These are phyloP conservation scores for Scylla paramamosain DNA, from an alignment of 1,140 invertebrate species.

Conservation along the genomic window DNA sequence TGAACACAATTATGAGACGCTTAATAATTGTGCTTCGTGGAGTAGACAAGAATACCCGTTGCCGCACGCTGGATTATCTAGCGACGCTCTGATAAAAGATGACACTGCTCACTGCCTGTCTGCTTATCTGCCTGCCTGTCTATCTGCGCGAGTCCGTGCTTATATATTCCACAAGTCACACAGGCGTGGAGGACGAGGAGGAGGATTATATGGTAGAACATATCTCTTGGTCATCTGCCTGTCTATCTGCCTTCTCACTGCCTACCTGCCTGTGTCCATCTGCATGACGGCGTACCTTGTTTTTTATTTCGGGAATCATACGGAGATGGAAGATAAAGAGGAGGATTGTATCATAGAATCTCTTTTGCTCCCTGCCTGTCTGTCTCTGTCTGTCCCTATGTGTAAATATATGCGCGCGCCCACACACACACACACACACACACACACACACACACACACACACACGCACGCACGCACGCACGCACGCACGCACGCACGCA, in stretches of 20 bases:
- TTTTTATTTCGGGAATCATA: too few relatives aligned
- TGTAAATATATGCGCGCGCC: neutral
- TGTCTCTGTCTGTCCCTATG: neutral
- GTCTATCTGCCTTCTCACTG: neutral
- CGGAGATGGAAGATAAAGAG: too few relatives aligned
- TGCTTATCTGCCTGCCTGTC: neutral
- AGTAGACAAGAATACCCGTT: neutral
- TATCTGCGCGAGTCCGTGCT: neutral
- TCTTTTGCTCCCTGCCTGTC: too few relatives aligned
- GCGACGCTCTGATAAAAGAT: neutral
- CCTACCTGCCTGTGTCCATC: neutral
- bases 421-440: neutral
- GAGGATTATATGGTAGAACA: too few relatives aligned
- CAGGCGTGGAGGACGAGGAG: too few relatives aligned
- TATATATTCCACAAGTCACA: neutral
- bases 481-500: neutral
- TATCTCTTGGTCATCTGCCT: too few relatives aligned
- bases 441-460: neutral
- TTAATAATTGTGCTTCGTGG: slow-evolving; percentile 53
- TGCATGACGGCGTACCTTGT: too few relatives aligned
- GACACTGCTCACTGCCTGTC: neutral
- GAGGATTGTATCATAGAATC: too few relatives aligned
- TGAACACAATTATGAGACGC: slow-evolving; percentile 68
- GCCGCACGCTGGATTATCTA: neutral
- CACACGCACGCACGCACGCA: neutral